These are phyloP conservation scores for Blastomussa wellsi DNA, from an alignment of 92 coral and sea anemone genomes.

Conservation along the genomic window DNA sequence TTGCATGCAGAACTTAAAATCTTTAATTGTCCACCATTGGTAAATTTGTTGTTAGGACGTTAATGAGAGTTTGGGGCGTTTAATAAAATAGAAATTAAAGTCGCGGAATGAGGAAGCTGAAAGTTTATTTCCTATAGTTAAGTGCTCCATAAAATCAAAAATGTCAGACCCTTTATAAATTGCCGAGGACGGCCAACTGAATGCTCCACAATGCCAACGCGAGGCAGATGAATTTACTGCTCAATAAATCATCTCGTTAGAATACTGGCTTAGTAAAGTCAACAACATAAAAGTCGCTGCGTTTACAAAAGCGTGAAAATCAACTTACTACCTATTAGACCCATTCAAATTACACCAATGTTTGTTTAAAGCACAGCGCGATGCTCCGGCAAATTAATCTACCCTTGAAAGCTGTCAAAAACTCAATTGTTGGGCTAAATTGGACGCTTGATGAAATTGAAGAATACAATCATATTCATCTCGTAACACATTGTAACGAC, in stretches of 20 bases:
- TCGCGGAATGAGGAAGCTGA: neutral
- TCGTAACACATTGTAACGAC: neutral
- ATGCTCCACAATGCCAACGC: neutral
- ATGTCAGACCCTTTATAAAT: neutral
- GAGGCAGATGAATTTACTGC: neutral
- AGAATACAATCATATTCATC: conserved; percentile 1
- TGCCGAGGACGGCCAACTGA: neutral
- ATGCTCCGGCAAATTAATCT: conserved; percentile 1
- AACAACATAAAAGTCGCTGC: neutral
- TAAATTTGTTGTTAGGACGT: neutral
- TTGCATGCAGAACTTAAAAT: neutral
- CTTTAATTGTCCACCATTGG: too few relatives aligned
- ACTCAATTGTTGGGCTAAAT: conserved; percentile 7
- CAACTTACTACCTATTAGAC: neutral
- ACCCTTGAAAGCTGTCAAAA: conserved; percentile 23
- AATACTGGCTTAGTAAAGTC: neutral
- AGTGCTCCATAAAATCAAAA: neutral
- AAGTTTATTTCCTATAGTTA: neutral
- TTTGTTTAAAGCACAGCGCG: conserved; percentile 38
- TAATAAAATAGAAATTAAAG: neutral
- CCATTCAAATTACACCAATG: conserved; percentile 20
- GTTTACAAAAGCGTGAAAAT: conserved; percentile 6
- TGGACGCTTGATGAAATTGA: conserved; percentile 14
- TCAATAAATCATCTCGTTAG: neutral
- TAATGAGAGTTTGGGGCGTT: neutral